Evolutionary conservation across 2,888 invertebrate genomes (phyloP), one percentile per base, ranked within the genome.

Genomic region (Cyaniris semiargus): DNA sequence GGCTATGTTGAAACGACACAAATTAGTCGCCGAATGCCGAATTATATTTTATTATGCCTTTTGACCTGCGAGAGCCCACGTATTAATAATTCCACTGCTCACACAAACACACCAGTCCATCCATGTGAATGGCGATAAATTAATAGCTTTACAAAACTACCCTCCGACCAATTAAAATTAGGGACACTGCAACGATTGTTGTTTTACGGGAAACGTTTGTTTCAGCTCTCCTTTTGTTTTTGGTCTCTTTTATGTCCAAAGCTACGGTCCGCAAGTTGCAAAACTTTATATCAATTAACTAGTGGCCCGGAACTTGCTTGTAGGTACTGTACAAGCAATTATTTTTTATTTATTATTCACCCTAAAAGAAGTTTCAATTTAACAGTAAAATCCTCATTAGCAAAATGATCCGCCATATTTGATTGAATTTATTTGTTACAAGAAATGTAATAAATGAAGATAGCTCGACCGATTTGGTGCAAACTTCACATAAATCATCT

Each of bases 91-190:
- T 56, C n/a, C 18, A 56, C 6, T n/a, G 0, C 7, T 13, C 56
- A 56, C 7, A 56, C 56, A n/a, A 6, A 56, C 7, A 18, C 15
- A 56, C 56, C 7, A 21, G n/a, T 7, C 56, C 56, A 56, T 56
- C 6, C 56, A 56, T 56, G 56, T 56, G 56, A n/a, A 56, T 56
- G n/a, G n/a, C 56, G 56, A 56, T 56, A 56, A n/a, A 56, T 56
- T 7, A 56, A 56, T 15, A 15, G 56, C 56, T 56, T 56, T 8
- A 56, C 56, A 56, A 56, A 60, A 60, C 60, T 23, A 23, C 21
- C 60, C 60, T 60, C 60, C n/a, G 60, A 60, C 23, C 60, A 60
- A 60, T 60, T 60, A 60, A 60, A 60, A 23, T 60, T 60, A 60
- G 21, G 60, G 60, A 60, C 60, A 60, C 10, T 60, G 60, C 60